Evolutionary conservation across 1,140 invertebrate species (phyloP), one percentile per base, ranked within the genome.

Genomic region (Bombus sibiricus): DNA sequence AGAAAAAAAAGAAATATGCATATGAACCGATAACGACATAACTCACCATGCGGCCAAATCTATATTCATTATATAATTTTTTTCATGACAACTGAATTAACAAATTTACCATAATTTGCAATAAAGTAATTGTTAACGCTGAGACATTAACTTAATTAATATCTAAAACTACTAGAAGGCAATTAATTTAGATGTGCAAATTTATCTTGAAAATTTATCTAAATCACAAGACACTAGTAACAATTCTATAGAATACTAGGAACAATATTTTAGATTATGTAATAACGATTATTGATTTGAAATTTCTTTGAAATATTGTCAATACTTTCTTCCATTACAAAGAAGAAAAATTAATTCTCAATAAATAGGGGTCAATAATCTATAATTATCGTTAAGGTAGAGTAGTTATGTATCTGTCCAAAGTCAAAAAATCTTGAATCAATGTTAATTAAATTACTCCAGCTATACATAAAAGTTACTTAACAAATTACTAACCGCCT

Each of bases 401-500:
- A 13, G 28, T 62, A 59, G 4, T 28, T 15, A 10, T 28, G 71
- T 4, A 43, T 15, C 76, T 18, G 1, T 62, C 13, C 2, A 25
- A 59, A n/a, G 18, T 2, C 13, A 34, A 1, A 53, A 59, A 76
- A 59, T 59, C 6, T 3, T 59, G 34, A 18, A 18, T 41, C 18
- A 47, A 59, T 28, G 12, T 34, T 2, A 34, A 43, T 39, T 32
- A 13, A 34, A 37, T 53, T 32, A 37, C 1, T 71, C 5, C 1
- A 37, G 32, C 6, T 47, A 34, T 66, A 22, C 32, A 22, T 41
- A 13, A 34, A 59, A 59, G 22, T 68, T 53, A 74, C 0, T 83
- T 68, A 73, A 22, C 47, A 4, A 79, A 62, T 47, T 72, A 94
- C 95, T 95, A 92, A 96, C 96, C 96, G 15, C 93, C 94, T 37